Conservation (phyloP, 1,140 invertebrate genomes). For the Hylyphantes graminicola region DNA sequence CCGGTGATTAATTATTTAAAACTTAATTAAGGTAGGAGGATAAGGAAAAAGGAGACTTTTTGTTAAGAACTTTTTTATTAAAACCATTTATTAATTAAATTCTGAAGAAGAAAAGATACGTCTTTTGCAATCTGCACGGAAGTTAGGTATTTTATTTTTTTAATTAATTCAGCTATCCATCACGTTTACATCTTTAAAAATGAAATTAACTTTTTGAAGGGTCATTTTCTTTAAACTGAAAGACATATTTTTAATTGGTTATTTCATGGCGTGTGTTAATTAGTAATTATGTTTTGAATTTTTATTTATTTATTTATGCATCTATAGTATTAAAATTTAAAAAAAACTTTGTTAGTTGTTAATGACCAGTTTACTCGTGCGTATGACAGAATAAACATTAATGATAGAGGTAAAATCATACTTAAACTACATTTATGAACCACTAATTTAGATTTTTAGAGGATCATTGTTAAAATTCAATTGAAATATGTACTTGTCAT, state of each 20-base stretch:
- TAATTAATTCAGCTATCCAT: no score
- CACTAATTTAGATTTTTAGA: no score
- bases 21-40: slow-evolving; percentile 24
- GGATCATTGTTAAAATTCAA: no score
- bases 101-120: no score
- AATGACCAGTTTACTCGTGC: neutral
- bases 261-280: neutral
- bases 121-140: no score
- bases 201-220: neutral
- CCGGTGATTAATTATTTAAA: slow-evolving; percentile 14
- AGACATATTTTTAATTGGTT: neutral
- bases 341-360: neutral
- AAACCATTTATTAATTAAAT: neutral
- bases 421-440: no score
- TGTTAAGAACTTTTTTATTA: neutral
- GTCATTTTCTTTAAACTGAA: neutral
- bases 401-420: no score
- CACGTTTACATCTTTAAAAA: neutral
- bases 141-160: no score
- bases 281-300: neutral
- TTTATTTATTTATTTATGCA: neutral
- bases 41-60: slow-evolving; percentile 7
- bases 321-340: neutral
- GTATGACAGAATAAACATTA: no score
- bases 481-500: no score